These are phyloP conservation scores for Lepisosteus oculatus DNA, from an alignment of 2,113 vertebrate genomes.

Conservation along the genomic window DNA sequence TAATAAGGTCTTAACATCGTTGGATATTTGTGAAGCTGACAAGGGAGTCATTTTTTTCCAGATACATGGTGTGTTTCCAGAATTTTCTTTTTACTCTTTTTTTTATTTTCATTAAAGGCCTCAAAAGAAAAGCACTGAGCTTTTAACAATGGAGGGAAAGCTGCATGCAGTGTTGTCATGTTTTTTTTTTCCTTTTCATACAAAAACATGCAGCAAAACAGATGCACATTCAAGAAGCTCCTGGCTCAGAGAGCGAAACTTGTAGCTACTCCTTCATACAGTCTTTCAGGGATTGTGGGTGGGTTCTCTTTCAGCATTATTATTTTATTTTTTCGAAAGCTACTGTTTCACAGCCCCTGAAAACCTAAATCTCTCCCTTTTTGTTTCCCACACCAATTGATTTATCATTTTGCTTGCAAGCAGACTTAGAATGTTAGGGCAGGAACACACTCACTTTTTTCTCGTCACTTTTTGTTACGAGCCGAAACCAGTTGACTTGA, in stretches of 20 bases:
- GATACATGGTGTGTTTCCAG: no score
- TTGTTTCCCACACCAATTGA: conserved; percentile 81
- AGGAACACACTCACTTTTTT: conserved; percentile 71
- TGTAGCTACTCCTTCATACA: conserved; percentile 58
- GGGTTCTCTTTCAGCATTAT: conserved; percentile 43
- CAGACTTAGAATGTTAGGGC: conserved; percentile 79
- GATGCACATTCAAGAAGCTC: no score
- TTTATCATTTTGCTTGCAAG: conserved; percentile 86
- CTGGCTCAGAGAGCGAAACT: conserved; percentile 41
- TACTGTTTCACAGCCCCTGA: conserved; percentile 77
- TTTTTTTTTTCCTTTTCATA: no score
- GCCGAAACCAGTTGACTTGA: conserved; percentile 91
- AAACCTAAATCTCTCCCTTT: conserved; percentile 64
- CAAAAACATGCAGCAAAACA: no score
- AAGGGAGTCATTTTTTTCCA: no score
- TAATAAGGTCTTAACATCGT: not conserved
- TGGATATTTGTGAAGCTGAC: not conserved
- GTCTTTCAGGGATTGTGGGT: conserved; percentile 47
- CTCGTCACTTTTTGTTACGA: conserved; percentile 65
- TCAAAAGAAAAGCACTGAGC: no score
- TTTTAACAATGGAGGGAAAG: no score
- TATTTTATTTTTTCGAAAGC: conserved; percentile 53
- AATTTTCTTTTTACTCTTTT: no score
- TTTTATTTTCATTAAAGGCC: no score
- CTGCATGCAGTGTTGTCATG: no score